phyloP scores from a whole-genome alignment of 2,113 vertebrate species.

The Dicerorhinus sumatrensis region DNA sequence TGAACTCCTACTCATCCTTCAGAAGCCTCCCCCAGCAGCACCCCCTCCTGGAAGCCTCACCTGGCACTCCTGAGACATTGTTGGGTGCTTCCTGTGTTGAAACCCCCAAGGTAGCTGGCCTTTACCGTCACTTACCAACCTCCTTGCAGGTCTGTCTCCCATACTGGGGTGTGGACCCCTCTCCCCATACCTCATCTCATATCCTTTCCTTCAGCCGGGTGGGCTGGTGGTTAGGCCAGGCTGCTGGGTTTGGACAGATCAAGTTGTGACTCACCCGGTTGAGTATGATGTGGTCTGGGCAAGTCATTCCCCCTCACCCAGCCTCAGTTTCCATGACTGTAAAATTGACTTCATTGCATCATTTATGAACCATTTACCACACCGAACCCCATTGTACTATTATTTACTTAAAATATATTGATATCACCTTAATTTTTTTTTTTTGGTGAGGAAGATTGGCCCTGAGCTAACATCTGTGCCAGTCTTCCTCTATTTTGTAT shows the following conservation, averaged over 20 bases:
- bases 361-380: background rate
- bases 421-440: background rate
- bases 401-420: background rate
- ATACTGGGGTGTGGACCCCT: background rate
- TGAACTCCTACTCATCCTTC: background rate
- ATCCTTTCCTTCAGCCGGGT: background rate
- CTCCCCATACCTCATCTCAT: no score
- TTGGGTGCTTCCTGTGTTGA: slow-evolving; percentile 25
- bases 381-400: fast-evolving
- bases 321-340: background rate
- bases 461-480: no score
- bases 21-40: background rate
- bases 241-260: background rate
- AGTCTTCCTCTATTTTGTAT: no score
- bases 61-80: background rate
- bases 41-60: background rate
- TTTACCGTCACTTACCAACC: background rate
- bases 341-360: background rate
- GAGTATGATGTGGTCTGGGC: background rate
- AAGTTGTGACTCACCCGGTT: background rate
- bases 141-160: background rate
- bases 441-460: no score
- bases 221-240: background rate
- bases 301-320: background rate
- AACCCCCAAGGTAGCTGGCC: background rate